Percentiles rank a stretch among this genome's conserved stretches.
These are phyloP conservation scores for Rhysida immarginata DNA, from an alignment of 1,140 invertebrate genomes.

Conservation along the genomic window DNA sequence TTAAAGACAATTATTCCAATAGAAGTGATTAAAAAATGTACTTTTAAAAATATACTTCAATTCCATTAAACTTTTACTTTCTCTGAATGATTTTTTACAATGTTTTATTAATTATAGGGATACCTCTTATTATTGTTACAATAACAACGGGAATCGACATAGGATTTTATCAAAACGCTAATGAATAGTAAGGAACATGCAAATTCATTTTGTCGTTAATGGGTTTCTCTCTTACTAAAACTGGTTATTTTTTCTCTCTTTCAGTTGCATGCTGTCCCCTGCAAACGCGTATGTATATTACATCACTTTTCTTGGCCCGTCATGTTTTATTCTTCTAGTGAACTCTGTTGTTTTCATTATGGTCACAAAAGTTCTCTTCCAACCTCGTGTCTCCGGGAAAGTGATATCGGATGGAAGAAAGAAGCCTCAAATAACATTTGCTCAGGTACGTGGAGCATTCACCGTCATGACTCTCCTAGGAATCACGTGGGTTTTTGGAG, in stretches of 20 bases:
- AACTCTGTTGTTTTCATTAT: conserved; percentile 35
- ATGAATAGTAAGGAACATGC: conserved; percentile 17
- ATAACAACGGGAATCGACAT: conserved; percentile 25
- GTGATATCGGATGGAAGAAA: neutral
- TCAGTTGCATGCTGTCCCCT: conserved; percentile 29
- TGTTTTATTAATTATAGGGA: conserved; percentile 24
- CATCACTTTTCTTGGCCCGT: conserved; percentile 30
- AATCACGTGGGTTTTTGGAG: conserved; percentile 30
- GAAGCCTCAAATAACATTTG: conserved; percentile 5
- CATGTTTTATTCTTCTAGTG: conserved; percentile 33
- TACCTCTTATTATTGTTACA: conserved; percentile 26
- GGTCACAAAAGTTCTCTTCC: conserved; percentile 33
- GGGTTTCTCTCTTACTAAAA: too few relatives aligned
- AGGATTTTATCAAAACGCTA: conserved; percentile 22
- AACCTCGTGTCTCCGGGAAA: conserved; percentile 23
- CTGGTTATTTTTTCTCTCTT: conserved; percentile 4
- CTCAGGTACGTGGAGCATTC: conserved; percentile 10
- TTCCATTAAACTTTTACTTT: neutral
- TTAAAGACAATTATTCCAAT: too few relatives aligned
- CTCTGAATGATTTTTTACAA: neutral
- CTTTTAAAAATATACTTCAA: neutral
- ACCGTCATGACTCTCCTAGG: conserved; percentile 29
- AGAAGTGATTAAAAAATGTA: too few relatives aligned
- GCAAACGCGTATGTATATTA: conserved; percentile 29
- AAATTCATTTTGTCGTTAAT: neutral